Conservation (phyloP, 2,888 invertebrate species). For the Microctonus hyperodae region DNA sequence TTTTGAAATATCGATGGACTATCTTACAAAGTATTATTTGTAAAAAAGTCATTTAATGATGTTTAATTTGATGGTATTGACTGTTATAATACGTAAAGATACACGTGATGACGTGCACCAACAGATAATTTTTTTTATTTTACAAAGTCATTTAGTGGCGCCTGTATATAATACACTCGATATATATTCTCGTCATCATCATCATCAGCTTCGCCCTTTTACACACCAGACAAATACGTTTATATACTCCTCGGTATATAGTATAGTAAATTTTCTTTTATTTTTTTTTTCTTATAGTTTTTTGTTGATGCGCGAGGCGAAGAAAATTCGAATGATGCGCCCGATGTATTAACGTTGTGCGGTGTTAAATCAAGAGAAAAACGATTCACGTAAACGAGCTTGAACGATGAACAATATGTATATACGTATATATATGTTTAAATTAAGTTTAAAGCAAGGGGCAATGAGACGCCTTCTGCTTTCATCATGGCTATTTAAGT, state of each 20-base stretch:
- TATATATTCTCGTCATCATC: constrained; percentile 13
- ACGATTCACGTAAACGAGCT: constrained; percentile 18
- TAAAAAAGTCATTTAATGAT: not conserved
- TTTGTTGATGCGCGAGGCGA: constrained; percentile 30
- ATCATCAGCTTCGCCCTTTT: not conserved
- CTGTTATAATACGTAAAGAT: constrained; percentile 1
- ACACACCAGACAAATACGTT: not conserved
- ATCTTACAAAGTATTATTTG: not conserved
- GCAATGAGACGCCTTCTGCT: constrained; percentile 27
- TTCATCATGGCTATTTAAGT: constrained; percentile 17
- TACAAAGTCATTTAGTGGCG: constrained; percentile 41
- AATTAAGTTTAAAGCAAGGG: constrained; percentile 19
- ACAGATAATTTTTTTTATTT: constrained; percentile 28
- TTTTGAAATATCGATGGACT: not conserved
- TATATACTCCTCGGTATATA: not conserved
- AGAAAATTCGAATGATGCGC: constrained; percentile 49
- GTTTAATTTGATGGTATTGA: not conserved
- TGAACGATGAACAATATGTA: constrained; percentile 6
- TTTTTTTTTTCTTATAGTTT: not conserved
- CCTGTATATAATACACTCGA: constrained; percentile 30
- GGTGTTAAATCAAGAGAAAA: constrained; percentile 12
- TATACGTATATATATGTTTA: not conserved
- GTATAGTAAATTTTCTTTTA: not conserved
- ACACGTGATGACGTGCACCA: constrained; percentile 4
- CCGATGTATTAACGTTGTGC: constrained; percentile 19